phyloP scores from a whole-genome alignment of 2,888 invertebrate genomes.

The Amphipyra tragopoginis region DNA sequence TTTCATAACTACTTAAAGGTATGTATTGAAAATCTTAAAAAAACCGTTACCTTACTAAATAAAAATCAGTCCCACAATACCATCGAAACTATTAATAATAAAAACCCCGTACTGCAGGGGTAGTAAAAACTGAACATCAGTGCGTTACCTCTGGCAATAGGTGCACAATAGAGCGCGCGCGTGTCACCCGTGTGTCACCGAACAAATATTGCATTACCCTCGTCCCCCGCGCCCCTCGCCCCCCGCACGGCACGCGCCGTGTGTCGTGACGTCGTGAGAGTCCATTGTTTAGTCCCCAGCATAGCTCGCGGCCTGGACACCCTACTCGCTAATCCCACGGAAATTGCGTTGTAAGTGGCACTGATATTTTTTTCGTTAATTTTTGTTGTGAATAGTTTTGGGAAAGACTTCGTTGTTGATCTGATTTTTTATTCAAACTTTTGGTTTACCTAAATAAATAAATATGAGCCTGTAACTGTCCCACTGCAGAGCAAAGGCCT shows the following conservation, averaged over 20 bases:
- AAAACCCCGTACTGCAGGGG: slow-evolving; percentile 27
- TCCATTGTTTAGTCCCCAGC: slow-evolving; percentile 75
- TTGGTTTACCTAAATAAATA: too few species aligned
- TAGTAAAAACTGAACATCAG: slow-evolving; percentile 52
- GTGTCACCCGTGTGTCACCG: slow-evolving; percentile 87
- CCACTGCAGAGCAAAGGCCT: too few species aligned
- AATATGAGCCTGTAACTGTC: too few species aligned
- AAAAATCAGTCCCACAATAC: slow-evolving; percentile 6
- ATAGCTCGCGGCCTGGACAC: slow-evolving; percentile 75
- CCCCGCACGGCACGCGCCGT: slow-evolving; percentile 62
- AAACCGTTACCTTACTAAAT: neutral
- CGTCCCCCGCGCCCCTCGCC: slow-evolving; percentile 48
- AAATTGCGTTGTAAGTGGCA: slow-evolving; percentile 76
- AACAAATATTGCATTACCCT: slow-evolving; percentile 87
- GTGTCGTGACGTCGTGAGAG: slow-evolving; percentile 72
- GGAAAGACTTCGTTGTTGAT: neutral
- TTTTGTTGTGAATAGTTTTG: slow-evolving; percentile 49
- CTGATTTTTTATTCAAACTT: too few species aligned
- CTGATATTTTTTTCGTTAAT: slow-evolving; percentile 71
- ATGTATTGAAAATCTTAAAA: neutral
- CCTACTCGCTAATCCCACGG: slow-evolving; percentile 79
- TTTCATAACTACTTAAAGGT: too few species aligned
- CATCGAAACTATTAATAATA: neutral
- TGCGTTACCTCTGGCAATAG: slow-evolving; percentile 76
- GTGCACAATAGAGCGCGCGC: slow-evolving; percentile 80